Base-by-base conservation (phyloP, 2,113 vertebrate genomes). In the Nothocercus nigrocapillus region DNA sequence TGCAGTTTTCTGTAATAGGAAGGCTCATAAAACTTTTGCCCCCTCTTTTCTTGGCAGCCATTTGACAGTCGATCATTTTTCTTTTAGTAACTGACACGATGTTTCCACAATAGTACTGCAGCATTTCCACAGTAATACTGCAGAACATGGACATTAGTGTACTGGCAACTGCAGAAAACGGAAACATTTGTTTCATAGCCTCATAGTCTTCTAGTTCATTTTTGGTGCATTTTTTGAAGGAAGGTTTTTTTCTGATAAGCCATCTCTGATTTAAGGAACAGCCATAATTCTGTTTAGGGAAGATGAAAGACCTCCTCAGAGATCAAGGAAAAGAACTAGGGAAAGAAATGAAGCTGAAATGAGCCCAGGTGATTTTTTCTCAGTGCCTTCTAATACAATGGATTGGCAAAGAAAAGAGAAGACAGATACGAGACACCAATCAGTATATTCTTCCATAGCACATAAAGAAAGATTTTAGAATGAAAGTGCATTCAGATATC, bases 281-380 rank as follows among this genome's bases (percentile, higher is more conserved):
- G 58, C 66, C 94, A 92, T 93, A 94, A 95, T 96, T 96, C 96
- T 96, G 85, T 96, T 94, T 94, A 88, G 88, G 90, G 93, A 93
- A 93, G 92, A 95, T 93, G 74, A 96, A 95, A 97, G 96, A 96
- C 96, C 94, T 94, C 96, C 95, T 97, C 88, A 82, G 96, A 97
- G 94, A 96, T 96, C 95, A 96, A 97, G 94, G 83, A 86, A 90
- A 86, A 96, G 74, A 89, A 93, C 82, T 24, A 82, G 70, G 74
- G 88, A 85, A 88, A 93, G 40, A 96, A 95, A 90, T 4, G 7
- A 87, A 90, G 66, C 77, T 89, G 70, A 96, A 95, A 96, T 90
- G 69, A 96, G 17, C 88, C 58, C 88, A 95, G 78, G 70, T 92
- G 74, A 96, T 73, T 88, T 75, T 94, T 96, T 74, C 74, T 79